Conservation (phyloP, 2,113 vertebrate species). For the mouse (Mus musculus) region DNA sequence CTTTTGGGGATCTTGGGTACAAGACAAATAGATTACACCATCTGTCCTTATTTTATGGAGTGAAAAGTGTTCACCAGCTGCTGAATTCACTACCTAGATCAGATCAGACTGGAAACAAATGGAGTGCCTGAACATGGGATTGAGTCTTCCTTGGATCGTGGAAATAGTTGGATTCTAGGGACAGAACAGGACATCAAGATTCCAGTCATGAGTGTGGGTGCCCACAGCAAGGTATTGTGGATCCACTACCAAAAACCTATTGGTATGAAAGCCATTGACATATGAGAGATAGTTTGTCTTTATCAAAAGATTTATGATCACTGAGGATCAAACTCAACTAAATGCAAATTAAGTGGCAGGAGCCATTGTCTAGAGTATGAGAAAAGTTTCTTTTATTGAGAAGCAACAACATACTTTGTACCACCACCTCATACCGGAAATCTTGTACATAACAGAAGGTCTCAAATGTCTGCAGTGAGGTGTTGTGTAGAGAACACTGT, state of each 20-base stretch:
- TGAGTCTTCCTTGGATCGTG: background rate
- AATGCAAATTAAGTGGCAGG: background rate
- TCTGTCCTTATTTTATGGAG: background rate
- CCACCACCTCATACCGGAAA: background rate
- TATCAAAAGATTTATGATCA: background rate
- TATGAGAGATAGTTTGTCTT: background rate
- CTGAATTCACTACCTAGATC: background rate
- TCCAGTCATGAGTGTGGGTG: background rate
- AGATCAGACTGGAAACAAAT: background rate
- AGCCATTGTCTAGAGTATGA: background rate
- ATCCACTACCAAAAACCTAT: background rate
- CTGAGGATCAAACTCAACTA: background rate
- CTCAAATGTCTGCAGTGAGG: background rate
- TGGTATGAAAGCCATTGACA: background rate
- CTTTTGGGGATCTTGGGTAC: background rate
- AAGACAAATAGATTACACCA: background rate
- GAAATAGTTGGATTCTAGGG: background rate
- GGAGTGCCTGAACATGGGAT: background rate
- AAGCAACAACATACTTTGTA: background rate
- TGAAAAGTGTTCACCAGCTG: background rate
- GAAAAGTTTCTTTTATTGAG: background rate
- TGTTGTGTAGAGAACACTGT: background rate
- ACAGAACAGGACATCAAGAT: background rate
- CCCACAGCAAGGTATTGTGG: background rate
- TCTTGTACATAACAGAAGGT: background rate